Base-by-base conservation (phyloP, 2,888 invertebrate genomes). In the Dryomyza anilis region DNA sequence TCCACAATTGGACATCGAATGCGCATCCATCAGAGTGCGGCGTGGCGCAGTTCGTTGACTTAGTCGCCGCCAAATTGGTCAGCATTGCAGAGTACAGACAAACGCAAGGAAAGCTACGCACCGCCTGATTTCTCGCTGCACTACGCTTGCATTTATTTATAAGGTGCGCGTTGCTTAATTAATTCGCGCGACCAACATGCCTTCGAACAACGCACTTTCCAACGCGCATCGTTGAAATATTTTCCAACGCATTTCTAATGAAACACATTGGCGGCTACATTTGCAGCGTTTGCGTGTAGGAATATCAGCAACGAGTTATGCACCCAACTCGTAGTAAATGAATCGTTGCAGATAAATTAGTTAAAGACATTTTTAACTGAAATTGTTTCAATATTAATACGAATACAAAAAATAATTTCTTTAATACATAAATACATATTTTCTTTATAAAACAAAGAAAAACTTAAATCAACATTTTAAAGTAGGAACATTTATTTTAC, bases 161-260 rank as follows among this genome's bases (percentile, higher is more conserved):
- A 78, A 78, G 79, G 78, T 75, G 76, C 74, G 78, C 78, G 76
- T 74, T 77, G 66, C 65, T 66, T 79, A 79, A 79, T 79, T 79
- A 78, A 71, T 79, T 78, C 78, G 76, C 78, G n/a, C n/a, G n/a
- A n/a, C n/a, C n/a, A n/a, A n/a, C n/a, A n/a, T n/a, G n/a, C n/a
- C n/a, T n/a, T n/a, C n/a, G n/a, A n/a, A n/a, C n/a, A n/a, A n/a
- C n/a, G n/a, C n/a, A n/a, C n/a, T n/a, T n/a, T 70, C 66, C 67
- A 70, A 58, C 65, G 67, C 70, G 72, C 78, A 78, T 79, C 72
- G 75, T 75, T 77, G 73, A 78, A 78, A 79, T 79, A 74, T 74
- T 77, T 76, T 77, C 72, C 74, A 72, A 73, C 75, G 75, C 73
- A 75, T 74, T 74, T 73, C 73, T 72, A 77, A 70, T 74, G 78